phyloP scores from a whole-genome alignment of 2,113 vertebrate species.

The Pleuronectes platessa region DNA sequence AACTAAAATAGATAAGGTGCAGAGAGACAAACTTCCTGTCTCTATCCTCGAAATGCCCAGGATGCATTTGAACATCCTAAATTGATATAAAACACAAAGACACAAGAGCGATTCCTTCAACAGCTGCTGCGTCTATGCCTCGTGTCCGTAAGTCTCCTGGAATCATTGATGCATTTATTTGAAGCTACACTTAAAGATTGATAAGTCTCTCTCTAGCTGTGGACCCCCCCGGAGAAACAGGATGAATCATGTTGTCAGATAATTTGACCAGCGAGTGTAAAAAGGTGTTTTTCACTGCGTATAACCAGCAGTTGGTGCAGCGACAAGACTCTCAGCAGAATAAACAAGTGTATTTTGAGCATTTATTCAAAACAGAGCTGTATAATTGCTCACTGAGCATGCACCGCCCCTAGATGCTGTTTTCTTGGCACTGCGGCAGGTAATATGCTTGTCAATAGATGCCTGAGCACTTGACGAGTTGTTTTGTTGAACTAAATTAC shows the following conservation, averaged over 20 bases:
- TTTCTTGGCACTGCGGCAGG: conserved; percentile 50
- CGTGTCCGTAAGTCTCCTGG: background rate
- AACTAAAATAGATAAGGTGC: background rate
- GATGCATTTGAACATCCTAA: background rate
- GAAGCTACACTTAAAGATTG: background rate
- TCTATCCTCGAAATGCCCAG: background rate
- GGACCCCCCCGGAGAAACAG: background rate
- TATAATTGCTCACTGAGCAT: conserved; percentile 38
- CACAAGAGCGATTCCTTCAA: too few relatives aligned
- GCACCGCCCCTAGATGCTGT: conserved; percentile 22
- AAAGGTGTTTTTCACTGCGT: background rate
- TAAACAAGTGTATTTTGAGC: conserved; percentile 46
- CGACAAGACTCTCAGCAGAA: conserved; percentile 16
- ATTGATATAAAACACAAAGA: too few relatives aligned
- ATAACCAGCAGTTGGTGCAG: conserved; percentile 7
- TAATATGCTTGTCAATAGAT: conserved; percentile 61
- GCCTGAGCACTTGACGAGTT: conserved; percentile 61
- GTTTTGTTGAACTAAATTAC: conserved; percentile 72
- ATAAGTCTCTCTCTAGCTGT: conserved; percentile 3
- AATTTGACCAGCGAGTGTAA: conserved; percentile 11
- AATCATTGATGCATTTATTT: background rate
- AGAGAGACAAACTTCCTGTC: background rate
- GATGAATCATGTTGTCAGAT: conserved; percentile 24
- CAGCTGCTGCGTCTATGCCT: too few relatives aligned
- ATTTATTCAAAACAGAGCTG: conserved; percentile 50